Evolutionary conservation across 2,113 vertebrate species (phyloP), one percentile per base, ranked within the genome.

Genomic region (Phyllostomus discolor): DNA sequence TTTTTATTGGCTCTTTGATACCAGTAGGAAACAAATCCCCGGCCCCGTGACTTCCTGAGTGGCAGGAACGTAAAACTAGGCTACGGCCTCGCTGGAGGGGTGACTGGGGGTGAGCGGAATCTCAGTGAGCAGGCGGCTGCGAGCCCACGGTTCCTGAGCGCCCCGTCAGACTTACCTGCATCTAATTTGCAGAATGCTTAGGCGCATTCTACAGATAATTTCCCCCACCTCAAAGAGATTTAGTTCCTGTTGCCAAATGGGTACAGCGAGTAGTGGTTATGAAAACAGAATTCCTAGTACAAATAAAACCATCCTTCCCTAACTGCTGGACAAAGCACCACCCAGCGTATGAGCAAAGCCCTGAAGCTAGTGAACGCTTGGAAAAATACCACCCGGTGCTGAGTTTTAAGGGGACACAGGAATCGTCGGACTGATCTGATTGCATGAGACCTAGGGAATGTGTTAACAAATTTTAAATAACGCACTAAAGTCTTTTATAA

Each of bases 71-170:
- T 38, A 57, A 41, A 69, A 17, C 22, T 1, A 2, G 0, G 26
- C 1, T 0, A 10, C 1, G 59, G 7, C 35, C 5, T 16, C 5
- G 0, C 2, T 16, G 38, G 31, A 22, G 28, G 14, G 50, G 9
- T 3, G 14, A 17, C 19, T 24, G 20, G 43, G 16, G 24, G 15
- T 28, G 22, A 16, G 8, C 3, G 17, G 70, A 7, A 50, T 17
- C 17, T 0, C 17, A 38, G 62, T n/a, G 8, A 5, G n/a, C 16
- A 1, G 20, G 26, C 0, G 43, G 33, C 64, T 6, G 8, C 10
- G 33, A 31, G 33, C 83, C 2, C 8, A 19, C 1, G 38, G 59
- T 3, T 73, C 46, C 76, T 7, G 4, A 26, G 16, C 1, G 43
- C 72, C 84, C 10, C 1, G 22, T 41, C 16, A 14, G 26, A 80